These are phyloP conservation scores for Andrena trimmerana DNA, from an alignment of 2,888 invertebrate species.

Conservation along the genomic window DNA sequence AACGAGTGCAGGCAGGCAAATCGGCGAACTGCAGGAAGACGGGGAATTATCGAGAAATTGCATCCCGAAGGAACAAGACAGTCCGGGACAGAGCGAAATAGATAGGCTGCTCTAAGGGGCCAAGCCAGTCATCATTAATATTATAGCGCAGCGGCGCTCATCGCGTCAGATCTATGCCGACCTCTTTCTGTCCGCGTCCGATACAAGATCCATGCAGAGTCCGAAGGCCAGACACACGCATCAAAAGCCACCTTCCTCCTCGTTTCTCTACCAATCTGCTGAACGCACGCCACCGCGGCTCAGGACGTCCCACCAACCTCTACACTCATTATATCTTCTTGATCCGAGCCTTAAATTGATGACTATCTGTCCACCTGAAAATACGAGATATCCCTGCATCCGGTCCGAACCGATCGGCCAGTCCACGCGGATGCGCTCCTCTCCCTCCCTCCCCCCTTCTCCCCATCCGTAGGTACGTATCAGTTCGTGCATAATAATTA, in stretches of 20 bases:
- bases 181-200: constrained; percentile 77
- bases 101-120: constrained; percentile 67
- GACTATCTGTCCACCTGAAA: constrained; percentile 64
- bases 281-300: constrained; percentile 33
- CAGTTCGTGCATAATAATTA: constrained; percentile 52
- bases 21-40: constrained; percentile 19
- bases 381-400: constrained; percentile 53
- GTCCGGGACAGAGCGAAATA: constrained; percentile 63
- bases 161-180: constrained; percentile 83
- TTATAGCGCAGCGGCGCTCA: constrained; percentile 79
- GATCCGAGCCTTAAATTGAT: constrained; percentile 73
- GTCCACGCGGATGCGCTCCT: constrained; percentile 1
- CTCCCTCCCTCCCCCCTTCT: neutral
- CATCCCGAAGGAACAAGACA: constrained; percentile 69
- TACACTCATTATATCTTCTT: constrained; percentile 69
- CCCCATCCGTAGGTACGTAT: neutral
- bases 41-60: constrained; percentile 70
- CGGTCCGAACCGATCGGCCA: constrained; percentile 24
- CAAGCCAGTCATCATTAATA: constrained; percentile 82
- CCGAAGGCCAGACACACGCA: constrained; percentile 70
- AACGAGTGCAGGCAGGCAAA: constrained; percentile 39
- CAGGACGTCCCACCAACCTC: constrained; percentile 46
- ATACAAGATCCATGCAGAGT: constrained; percentile 69
- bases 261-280: constrained; percentile 54
- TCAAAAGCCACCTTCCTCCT: constrained; percentile 68